Percentiles rank a stretch among this genome's conserved stretches.
Evolutionary conservation across 1,140 invertebrate genomes (phyloP).

Genomic region (Danaus plexippus): DNA sequence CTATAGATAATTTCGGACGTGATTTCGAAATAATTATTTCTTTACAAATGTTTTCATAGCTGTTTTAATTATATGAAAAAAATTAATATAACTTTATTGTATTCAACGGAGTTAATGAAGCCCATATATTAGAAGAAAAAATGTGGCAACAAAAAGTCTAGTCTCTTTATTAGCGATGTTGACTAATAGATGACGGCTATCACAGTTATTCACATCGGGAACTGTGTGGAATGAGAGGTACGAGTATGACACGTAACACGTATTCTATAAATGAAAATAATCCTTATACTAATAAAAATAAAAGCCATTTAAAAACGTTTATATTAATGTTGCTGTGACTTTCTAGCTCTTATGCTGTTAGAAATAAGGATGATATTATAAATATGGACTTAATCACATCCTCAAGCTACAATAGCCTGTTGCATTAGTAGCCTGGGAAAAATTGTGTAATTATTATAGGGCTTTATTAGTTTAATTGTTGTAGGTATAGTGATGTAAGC

Average conservation of each 20-base stretch:
- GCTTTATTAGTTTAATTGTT: slow-evolving; percentile 11
- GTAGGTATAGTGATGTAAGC: slow-evolving; percentile 9
- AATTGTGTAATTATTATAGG: slow-evolving; percentile 19
- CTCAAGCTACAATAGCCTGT: slow-evolving; percentile 14
- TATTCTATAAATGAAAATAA: slow-evolving; percentile 4
- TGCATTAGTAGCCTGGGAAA: slow-evolving; percentile 29
- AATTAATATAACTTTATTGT: too few species aligned
- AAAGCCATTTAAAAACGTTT: background rate
- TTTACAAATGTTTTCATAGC: too few species aligned
- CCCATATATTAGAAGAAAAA: too few species aligned
- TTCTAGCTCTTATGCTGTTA: slow-evolving; percentile 2
- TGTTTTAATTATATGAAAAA: too few species aligned
- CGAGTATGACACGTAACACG: slow-evolving; percentile 18
- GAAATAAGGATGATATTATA: slow-evolving; percentile 6
- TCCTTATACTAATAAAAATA: background rate
- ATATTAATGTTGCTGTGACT: background rate
- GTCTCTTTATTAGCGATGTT: slow-evolving; percentile 2
- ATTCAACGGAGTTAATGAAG: too few species aligned
- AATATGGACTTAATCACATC: slow-evolving; percentile 5
- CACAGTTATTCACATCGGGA: slow-evolving; percentile 30
- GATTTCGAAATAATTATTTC: too few species aligned
- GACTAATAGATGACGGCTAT: slow-evolving; percentile 25
- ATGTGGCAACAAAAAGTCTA: too few species aligned
- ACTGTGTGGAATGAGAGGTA: slow-evolving; percentile 22
- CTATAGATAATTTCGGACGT: too few species aligned